Evolutionary conservation across 2,888 invertebrate species (phyloP).

Genomic region (Tuberolachnus salignus): DNA sequence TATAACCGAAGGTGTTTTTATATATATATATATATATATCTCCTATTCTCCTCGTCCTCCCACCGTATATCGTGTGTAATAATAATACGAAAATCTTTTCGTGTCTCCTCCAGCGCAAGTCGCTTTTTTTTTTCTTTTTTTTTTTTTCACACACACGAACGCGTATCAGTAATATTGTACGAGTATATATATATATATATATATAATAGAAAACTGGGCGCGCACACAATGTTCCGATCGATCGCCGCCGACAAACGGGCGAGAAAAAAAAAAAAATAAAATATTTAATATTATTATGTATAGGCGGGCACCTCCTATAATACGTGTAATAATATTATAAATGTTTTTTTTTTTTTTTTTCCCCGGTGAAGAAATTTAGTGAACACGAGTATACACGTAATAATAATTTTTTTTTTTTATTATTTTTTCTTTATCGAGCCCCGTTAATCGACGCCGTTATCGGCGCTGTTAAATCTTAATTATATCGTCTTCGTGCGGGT

Average conservation of each 20-base stretch:
- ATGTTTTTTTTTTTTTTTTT: background rate
- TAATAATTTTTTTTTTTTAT: no score
- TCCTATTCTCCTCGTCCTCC: no score
- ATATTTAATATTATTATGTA: background rate
- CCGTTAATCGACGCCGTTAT: slow-evolving; percentile 46
- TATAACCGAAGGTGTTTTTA: no score
- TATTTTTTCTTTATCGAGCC: no score
- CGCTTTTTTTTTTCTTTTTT: background rate
- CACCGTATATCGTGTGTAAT: background rate
- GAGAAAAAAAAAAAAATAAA: background rate
- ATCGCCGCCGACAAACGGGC: slow-evolving; percentile 26
- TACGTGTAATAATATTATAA: background rate
- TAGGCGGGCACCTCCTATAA: no score
- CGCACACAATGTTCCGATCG: background rate
- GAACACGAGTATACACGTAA: background rate
- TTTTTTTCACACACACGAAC: background rate
- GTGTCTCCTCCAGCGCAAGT: no score
- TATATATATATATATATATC: no score
- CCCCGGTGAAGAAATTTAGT: slow-evolving; percentile 1
- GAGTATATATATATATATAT: no score
- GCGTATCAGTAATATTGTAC: background rate
- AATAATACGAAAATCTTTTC: no score
- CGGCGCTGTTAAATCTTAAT: slow-evolving; percentile 47
- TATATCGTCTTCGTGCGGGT: slow-evolving; percentile 36
- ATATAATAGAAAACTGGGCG: slow-evolving; percentile 4